A percentile compares a stretch with the other conserved stretches of the same genome.
phyloP scores from a whole-genome alignment of 1,140 invertebrate genomes.

The Diabrotica virgifera region DNA sequence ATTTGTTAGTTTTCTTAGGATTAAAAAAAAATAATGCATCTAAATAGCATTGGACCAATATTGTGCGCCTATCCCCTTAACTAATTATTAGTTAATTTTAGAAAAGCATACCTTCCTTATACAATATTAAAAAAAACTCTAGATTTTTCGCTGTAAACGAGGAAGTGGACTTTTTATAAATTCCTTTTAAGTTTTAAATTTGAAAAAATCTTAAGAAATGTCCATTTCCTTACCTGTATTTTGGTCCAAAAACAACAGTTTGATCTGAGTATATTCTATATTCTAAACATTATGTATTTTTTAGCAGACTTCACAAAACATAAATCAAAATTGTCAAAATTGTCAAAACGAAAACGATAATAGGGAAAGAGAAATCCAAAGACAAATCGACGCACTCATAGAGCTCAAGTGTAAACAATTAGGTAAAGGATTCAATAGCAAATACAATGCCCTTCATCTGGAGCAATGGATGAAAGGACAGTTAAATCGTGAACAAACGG shows the following conservation, averaged over 20 bases:
- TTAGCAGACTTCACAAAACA: conserved; percentile 38
- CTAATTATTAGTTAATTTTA: too few relatives aligned
- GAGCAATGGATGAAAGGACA: conserved; percentile 71
- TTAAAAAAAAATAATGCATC: too few relatives aligned
- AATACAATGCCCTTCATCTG: conserved; percentile 61
- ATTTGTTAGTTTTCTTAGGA: too few relatives aligned
- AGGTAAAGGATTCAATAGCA: conserved; percentile 56
- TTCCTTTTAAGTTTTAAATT: too few relatives aligned
- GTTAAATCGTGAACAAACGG: conserved; percentile 47
- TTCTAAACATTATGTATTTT: conserved; percentile 27
- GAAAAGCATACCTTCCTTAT: too few relatives aligned
- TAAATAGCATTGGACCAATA: too few relatives aligned
- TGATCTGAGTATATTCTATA: conserved; percentile 4
- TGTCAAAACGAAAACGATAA: conserved; percentile 36
- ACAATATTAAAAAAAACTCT: too few relatives aligned
- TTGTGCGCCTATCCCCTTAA: too few relatives aligned
- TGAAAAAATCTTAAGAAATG: not conserved
- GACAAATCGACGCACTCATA: conserved; percentile 56
- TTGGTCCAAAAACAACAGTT: conserved; percentile 14
- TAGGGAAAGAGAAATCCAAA: conserved; percentile 44
- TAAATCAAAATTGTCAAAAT: conserved; percentile 28
- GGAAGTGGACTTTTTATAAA: not conserved
- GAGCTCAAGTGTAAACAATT: conserved; percentile 60
- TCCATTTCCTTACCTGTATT: conserved; percentile 7
- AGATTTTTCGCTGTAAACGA: not conserved